These are phyloP conservation scores for Drosophila auraria DNA, from an alignment of 1,140 invertebrate genomes.

Conservation along the genomic window DNA sequence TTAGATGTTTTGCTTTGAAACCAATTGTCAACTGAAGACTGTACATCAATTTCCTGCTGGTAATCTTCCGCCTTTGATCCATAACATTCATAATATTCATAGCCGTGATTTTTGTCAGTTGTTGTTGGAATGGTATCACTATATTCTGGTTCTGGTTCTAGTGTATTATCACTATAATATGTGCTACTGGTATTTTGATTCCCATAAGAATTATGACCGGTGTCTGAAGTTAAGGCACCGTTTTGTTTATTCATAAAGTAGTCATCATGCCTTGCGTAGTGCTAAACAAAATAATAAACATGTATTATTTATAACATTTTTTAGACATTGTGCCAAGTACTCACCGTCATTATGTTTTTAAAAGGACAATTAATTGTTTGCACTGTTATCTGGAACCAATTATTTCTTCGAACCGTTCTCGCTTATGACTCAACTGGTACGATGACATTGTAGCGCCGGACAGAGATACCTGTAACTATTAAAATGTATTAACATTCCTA, in stretches of 20 bases:
- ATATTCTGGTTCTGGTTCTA: constrained; percentile 23
- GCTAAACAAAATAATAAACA: constrained; percentile 61
- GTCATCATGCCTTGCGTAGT: constrained; percentile 85
- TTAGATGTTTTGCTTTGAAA: constrained; percentile 22
- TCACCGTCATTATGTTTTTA: constrained; percentile 68
- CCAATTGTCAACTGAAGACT: constrained; percentile 40
- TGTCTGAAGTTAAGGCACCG: constrained; percentile 94
- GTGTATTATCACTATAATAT: constrained; percentile 40
- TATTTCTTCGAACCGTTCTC: constrained; percentile 15
- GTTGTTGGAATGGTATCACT: constrained; percentile 9
- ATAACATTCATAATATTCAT: constrained; percentile 33
- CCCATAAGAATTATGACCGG: constrained; percentile 89
- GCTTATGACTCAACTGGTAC: constrained; percentile 3
- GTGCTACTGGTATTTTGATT: constrained; percentile 56
- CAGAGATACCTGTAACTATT: constrained; percentile 14
- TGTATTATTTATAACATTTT: neutral
- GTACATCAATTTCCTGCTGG: constrained; percentile 13
- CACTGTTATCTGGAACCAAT: constrained; percentile 19
- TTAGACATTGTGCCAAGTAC: neutral
- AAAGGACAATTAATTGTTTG: constrained; percentile 16
- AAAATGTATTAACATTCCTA: constrained; percentile 5
- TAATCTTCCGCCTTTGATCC: constrained; percentile 4
- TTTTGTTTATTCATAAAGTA: constrained; percentile 87
- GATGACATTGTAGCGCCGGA: constrained; percentile 29
- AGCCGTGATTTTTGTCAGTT: constrained; percentile 26